Base-by-base conservation (phyloP, 2,113 vertebrate genomes). In the Dendrocopos noguchii region DNA sequence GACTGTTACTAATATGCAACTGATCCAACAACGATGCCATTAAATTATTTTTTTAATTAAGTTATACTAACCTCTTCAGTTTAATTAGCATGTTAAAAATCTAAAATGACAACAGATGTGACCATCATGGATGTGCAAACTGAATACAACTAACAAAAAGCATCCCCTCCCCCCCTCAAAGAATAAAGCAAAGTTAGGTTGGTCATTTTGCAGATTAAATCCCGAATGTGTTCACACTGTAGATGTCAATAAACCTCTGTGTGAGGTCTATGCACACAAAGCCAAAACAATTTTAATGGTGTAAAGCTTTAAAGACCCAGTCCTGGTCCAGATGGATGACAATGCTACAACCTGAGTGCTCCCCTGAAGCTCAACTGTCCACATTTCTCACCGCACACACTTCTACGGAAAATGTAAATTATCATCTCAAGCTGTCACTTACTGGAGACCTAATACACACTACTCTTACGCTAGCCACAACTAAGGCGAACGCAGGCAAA, bases 1-100 rank as follows among this genome's bases (percentile, higher is more conserved):
- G 96, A 97, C 96, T 94, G 95, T 91, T 95, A 96, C 93, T 95
- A 97, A 98, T 91, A 97, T 31, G 94, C 93, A 97, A 97, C 95
- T 5, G 4, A 97, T 94, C 95, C 88, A 92, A 97, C 73, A 97
- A 90, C 61, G 89, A 85, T 1, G 56, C 93, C 76, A 82, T 27
- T 39, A 95, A 92, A 91, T 96, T 71, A 85, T 24, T 93, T 91
- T 90, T 93, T 91, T 34, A 25, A 95, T 64, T 77, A 96, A 95
- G 96, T 92, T 82, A 92, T 87, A 96, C 91, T 94, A 95, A 95
- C 36, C 59, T 95, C 81, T 95, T 95, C 63, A 57, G 63, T 87
- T 96, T 96, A 95, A 97, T 97, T 95, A 93, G 75, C 85, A 87
- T 20, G 77, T 80, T 81, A 78, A 79, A 96, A 96, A 92, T 86